A percentile compares a stretch with the other conserved stretches of the same genome.
Conservation (phyloP, 2,797 vertebrate species). For the Trematomus bernacchii region DNA sequence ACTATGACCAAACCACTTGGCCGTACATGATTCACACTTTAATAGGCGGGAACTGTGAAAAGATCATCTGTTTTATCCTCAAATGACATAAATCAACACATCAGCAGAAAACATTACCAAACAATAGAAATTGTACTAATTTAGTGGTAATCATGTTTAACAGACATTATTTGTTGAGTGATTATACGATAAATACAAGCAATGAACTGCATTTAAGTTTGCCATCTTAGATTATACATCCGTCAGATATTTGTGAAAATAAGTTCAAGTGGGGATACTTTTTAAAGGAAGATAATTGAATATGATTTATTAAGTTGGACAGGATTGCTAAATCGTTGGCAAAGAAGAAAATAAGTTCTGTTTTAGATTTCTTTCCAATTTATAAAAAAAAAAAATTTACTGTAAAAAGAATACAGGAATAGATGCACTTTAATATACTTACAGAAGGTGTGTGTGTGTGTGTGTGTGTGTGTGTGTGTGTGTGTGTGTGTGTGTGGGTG, state of each 20-base stretch:
- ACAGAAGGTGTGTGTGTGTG: background rate
- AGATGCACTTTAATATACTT: slow-evolving; percentile 11
- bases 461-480: slow-evolving; percentile 1
- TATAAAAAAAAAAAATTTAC: background rate
- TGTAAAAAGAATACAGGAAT: background rate
- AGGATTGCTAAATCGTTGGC: slow-evolving; percentile 42
- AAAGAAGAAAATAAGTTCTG: background rate
- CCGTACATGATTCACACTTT: slow-evolving; percentile 51
- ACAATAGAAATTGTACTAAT: slow-evolving; percentile 19
- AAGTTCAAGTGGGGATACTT: slow-evolving; percentile 44
- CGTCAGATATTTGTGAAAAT: slow-evolving; percentile 42
- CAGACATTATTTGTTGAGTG: slow-evolving; percentile 19
- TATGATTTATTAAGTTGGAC: slow-evolving; percentile 16
- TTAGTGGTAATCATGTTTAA: slow-evolving; percentile 6
- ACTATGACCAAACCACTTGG: slow-evolving; percentile 50
- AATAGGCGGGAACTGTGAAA: slow-evolving; percentile 44
- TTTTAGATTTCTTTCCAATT: slow-evolving; percentile 5
- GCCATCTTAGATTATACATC: slow-evolving; percentile 33
- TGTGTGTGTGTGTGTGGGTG: background rate
- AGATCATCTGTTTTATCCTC: slow-evolving; percentile 50
- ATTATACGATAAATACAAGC: slow-evolving; percentile 21
- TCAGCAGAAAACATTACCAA: slow-evolving; percentile 25
- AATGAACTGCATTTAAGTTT: slow-evolving; percentile 20
- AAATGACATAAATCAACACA: slow-evolving; percentile 17
- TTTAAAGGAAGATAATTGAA: slow-evolving; percentile 28